Base-by-base conservation (phyloP, 2,888 invertebrate species). In the Drosophila trichaetosa region DNA sequence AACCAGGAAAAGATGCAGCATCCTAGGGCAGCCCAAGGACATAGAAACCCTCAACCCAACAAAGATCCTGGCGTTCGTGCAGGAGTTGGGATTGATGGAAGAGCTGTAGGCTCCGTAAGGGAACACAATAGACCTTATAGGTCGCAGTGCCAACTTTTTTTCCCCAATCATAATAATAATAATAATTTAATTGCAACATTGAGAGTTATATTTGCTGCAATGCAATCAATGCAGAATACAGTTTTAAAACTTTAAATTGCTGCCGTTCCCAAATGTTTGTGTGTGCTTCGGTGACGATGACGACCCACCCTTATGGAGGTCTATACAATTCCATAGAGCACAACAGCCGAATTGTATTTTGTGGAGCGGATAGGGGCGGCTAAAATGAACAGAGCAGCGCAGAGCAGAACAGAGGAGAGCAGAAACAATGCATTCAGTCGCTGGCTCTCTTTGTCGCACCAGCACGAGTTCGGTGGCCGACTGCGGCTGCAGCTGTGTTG, bases 401-500 rank as follows among this genome's bases (percentile, higher is more conserved):
- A n/a, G 31, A 36, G 34, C 70, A 73, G 46, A 69, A n/a, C n/a
- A 21, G 34, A 46, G 51, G 13, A 21, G 36, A 38, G 31, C 71
- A 75, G 38, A 64, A 33, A 72, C 56, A 65, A 73, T 77, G 76
- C 73, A 59, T 38, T 29, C 58, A 24, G 40, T 31, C 54, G 21
- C 66, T 6, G 56, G 31, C 65, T 18, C 27, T 42, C n/a, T 40
- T 61, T 27, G n/a, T 13, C 29, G 38, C 49, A 36, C 24, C n/a
- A 54, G 36, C 54, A 56, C 36, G 27, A 58, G 24, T 24, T 5
- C 24, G 40, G 36, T 13, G 38, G 34, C 24, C 61, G 46, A 62
- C 60, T 24, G 46, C 85, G 73, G 87, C 85, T 89, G 85, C 85
- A 82, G 70, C 58, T 69, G 46, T 49, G 82, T 63, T 49, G 82